Percentiles rank a stretch among this genome's conserved stretches.
These are phyloP conservation scores for Mystacides longicornis DNA, from an alignment of 2,888 invertebrate genomes.

Conservation along the genomic window DNA sequence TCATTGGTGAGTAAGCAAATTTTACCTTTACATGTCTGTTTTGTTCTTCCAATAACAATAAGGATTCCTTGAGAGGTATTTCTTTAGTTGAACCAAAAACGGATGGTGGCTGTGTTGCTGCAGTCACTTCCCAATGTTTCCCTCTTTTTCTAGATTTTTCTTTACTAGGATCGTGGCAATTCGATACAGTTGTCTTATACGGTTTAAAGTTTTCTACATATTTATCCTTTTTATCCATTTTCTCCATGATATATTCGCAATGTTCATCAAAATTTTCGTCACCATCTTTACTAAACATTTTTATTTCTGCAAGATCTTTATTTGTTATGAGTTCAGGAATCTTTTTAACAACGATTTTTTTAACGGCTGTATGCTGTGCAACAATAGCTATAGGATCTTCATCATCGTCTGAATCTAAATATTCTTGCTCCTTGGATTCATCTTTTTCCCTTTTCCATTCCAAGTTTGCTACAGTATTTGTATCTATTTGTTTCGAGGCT, in stretches of 20 bases:
- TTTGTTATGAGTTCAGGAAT: conserved; percentile 45
- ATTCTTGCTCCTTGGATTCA: conserved; percentile 31
- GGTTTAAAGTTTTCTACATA: conserved; percentile 46
- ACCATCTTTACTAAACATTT: conserved; percentile 27
- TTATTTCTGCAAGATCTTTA: conserved; percentile 44
- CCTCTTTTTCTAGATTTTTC: conserved; percentile 45
- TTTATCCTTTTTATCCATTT: conserved; percentile 39
- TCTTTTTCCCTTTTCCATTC: conserved; percentile 52
- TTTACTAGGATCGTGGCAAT: conserved; percentile 49
- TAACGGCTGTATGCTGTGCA: conserved; percentile 45
- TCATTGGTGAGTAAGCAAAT: no score
- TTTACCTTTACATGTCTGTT: conserved; percentile 36
- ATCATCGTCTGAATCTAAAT: conserved; percentile 51
- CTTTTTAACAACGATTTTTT: conserved; percentile 41
- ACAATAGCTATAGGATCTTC: conserved; percentile 53
- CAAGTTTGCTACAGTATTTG: conserved; percentile 44
- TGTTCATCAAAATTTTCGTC: conserved; percentile 32
- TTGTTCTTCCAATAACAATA: conserved; percentile 49
- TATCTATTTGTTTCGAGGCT: conserved; percentile 33
- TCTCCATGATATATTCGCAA: conserved; percentile 49
- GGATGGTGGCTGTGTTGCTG: conserved; percentile 54
- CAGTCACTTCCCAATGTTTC: conserved; percentile 55
- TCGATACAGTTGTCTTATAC: conserved; percentile 48
- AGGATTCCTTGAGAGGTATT: conserved; percentile 49
- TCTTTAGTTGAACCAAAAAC: conserved; percentile 48